phyloP scores from a whole-genome alignment of 2,113 vertebrate genomes.

The Xiphophorus hellerii region DNA sequence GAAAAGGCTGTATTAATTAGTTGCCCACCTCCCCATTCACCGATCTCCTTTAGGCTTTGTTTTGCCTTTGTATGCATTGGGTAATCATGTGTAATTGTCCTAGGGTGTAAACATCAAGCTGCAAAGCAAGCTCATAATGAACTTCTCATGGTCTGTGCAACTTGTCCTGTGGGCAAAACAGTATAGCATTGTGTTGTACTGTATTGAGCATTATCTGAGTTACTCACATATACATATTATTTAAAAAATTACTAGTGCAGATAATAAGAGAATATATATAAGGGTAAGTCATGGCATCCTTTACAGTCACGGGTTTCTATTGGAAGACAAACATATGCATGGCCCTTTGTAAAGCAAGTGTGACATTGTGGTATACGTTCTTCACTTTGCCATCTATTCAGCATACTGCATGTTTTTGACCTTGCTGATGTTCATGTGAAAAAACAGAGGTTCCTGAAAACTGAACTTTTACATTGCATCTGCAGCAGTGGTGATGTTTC shows the following conservation, averaged over 20 bases:
- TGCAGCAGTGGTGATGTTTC: not conserved
- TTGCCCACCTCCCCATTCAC: conserved; percentile 51
- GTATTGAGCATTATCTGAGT: conserved; percentile 8
- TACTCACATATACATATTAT: conserved; percentile 9
- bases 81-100: conserved; percentile 52
- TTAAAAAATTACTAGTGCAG: conserved; percentile 21
- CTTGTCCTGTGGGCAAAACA: conserved; percentile 11
- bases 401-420: not conserved
- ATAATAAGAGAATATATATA: conserved; percentile 21
- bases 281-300: conserved; percentile 2
- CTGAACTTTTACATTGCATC: not conserved
- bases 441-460: not conserved
- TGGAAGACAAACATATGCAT: not conserved
- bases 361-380: conserved; percentile 12
- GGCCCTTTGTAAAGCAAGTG: not conserved
- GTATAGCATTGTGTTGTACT: conserved; percentile 6
- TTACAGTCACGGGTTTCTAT: too few relatives aligned
- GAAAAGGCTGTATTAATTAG: conserved; percentile 55
- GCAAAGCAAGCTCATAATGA: conserved; percentile 55
- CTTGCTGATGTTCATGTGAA: not conserved
- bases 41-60: conserved; percentile 28
- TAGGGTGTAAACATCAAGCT: conserved; percentile 60
- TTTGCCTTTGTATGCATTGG: conserved; percentile 35
- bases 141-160: conserved; percentile 16
- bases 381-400: not conserved